Evolutionary conservation across 2,888 invertebrate species (phyloP).

Genomic region (Amblyjoppa proteus): DNA sequence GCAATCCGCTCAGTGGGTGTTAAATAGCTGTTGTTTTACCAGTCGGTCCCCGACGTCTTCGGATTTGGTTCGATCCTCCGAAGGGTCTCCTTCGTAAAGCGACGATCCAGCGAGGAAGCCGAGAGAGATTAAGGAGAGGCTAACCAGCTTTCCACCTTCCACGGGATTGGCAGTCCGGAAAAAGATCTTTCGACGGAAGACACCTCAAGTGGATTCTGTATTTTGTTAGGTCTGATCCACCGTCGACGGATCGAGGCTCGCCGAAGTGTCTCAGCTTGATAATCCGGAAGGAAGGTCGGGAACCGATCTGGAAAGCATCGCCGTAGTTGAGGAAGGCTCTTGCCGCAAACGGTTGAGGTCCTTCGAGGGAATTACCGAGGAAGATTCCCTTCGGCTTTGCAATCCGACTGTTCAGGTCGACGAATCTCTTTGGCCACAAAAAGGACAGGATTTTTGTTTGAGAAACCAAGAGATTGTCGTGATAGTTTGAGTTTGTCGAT

Average conservation of each 20-base stretch:
- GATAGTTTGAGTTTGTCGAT: not conserved
- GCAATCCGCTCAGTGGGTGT: constrained; percentile 21
- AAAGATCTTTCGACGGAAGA: not conserved
- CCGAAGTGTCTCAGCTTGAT: not conserved
- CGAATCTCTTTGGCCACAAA: not conserved
- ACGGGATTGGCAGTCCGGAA: not conserved
- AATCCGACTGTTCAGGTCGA: not conserved
- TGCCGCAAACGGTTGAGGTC: not conserved
- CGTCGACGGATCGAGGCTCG: not conserved
- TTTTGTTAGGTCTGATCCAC: not conserved
- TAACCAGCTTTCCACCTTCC: not conserved
- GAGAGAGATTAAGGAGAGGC: not conserved
- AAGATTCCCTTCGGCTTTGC: not conserved
- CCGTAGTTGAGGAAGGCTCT: not conserved
- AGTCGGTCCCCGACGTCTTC: constrained; percentile 19
- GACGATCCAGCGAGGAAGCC: not conserved
- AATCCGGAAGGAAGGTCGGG: not conserved
- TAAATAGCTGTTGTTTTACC: constrained; percentile 37
- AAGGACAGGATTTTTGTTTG: not conserved
- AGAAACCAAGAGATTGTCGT: not conserved
- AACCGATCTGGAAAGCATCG: not conserved
- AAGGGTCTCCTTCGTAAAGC: not conserved
- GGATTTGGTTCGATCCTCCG: not conserved
- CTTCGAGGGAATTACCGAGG: not conserved
- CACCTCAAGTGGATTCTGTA: not conserved